phyloP scores from a whole-genome alignment of 2,797 vertebrate species.

The Lepus oiostolus region DNA sequence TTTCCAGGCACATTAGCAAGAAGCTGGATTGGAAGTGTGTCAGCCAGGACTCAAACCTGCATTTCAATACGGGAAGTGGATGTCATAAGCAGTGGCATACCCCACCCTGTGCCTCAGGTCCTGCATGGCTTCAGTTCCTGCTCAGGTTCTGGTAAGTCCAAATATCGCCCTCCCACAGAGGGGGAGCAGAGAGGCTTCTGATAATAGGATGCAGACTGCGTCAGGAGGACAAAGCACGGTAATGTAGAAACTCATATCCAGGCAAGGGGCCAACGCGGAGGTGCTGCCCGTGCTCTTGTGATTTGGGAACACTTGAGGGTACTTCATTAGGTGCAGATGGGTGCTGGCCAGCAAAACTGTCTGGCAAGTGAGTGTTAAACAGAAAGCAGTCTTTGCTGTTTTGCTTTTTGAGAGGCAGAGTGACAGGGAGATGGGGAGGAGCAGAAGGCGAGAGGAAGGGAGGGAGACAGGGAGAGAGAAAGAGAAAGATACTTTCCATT shows the following conservation, averaged over 20 bases:
- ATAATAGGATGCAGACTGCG: background rate
- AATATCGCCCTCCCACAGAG: background rate
- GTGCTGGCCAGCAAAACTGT: background rate
- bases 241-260: slow-evolving; percentile 24
- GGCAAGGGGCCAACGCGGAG: background rate
- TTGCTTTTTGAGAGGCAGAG: no score
- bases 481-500: no score
- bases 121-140: slow-evolving; percentile 35
- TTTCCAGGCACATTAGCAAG: no score
- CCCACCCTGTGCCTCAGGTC: background rate
- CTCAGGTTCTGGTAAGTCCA: background rate
- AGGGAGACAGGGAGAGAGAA: no score
- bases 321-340: slow-evolving; percentile 14
- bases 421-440: no score
- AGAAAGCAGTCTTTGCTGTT: background rate
- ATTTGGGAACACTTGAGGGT: slow-evolving; percentile 8
- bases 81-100: no score
- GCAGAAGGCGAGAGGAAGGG: no score
- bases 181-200: background rate
- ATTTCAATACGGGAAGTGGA: no score
- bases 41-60: no score
- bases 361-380: background rate
- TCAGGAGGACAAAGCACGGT: background rate
- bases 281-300: background rate
- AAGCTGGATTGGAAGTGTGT: no score